These are phyloP conservation scores for Istiophorus platypterus DNA, from an alignment of 2,113 vertebrate species.

Conservation along the genomic window DNA sequence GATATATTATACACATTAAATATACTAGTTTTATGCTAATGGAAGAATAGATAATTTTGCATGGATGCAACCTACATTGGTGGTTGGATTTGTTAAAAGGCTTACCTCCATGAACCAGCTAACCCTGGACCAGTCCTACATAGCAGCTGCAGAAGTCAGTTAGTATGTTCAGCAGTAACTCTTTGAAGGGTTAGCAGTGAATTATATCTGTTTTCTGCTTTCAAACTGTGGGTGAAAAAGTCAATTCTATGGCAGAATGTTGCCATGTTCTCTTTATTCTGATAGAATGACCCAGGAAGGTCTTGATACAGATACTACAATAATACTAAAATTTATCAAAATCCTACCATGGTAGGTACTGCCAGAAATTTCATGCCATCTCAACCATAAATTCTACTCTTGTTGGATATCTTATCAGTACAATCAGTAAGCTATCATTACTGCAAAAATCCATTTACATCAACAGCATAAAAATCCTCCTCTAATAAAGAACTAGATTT, in stretches of 20 bases:
- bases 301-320: background rate
- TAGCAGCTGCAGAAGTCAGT: too few species aligned
- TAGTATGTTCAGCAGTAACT: too few species aligned
- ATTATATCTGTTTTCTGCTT: background rate
- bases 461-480: too few species aligned
- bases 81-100: background rate
- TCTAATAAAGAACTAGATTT: background rate
- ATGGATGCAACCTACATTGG: background rate
- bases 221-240: background rate
- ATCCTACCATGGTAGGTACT: too few species aligned
- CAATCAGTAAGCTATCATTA: too few species aligned
- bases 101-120: too few species aligned
- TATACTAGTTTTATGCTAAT: background rate
- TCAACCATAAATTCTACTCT: too few species aligned
- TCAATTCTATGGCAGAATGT: background rate
- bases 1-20: background rate
- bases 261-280: background rate
- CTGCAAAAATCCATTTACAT: too few species aligned
- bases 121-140: too few species aligned
- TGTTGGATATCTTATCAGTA: too few species aligned
- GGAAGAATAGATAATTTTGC: background rate
- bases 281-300: background rate
- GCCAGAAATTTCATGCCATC: too few species aligned
- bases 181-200: background rate
- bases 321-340: too few species aligned